Conservation (phyloP, 2,797 vertebrate genomes). For the Oreonectes daqikongensis region DNA sequence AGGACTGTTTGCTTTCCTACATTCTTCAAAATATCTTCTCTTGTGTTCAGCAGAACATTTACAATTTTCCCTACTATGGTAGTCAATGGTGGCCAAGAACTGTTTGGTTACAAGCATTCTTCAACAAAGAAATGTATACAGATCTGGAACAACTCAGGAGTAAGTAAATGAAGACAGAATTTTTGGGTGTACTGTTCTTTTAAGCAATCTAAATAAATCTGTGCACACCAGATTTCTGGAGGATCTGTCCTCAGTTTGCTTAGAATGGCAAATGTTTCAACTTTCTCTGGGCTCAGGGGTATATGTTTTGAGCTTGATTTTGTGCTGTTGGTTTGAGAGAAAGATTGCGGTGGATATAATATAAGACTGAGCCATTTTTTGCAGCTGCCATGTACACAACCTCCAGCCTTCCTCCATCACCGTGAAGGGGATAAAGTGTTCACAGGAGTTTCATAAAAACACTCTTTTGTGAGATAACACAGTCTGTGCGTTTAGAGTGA, state of each 20-base stretch:
- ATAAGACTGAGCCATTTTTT: background rate
- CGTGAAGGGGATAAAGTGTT: slow-evolving; percentile 34
- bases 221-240: background rate
- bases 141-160: no score
- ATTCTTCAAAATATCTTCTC: no score
- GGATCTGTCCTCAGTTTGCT: slow-evolving; percentile 14
- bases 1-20: no score
- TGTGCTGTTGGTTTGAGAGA: slow-evolving; percentile 1
- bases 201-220: background rate
- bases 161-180: no score
- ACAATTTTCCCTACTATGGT: no score
- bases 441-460: slow-evolving; percentile 43
- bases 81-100: no score
- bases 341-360: background rate
- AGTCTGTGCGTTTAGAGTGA: slow-evolving; percentile 18
- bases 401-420: slow-evolving; percentile 25
- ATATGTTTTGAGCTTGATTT: background rate
- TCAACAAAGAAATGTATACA: no score
- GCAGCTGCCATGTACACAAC: slow-evolving; percentile 3
- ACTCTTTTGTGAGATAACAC: slow-evolving; percentile 33
- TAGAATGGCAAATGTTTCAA: no score
- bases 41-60: no score
- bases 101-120: no score
- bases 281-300: background rate
- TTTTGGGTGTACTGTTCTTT: no score